Evolutionary conservation across 2,888 invertebrate genomes (phyloP).

Genomic region (Lacanobia wlatinum): DNA sequence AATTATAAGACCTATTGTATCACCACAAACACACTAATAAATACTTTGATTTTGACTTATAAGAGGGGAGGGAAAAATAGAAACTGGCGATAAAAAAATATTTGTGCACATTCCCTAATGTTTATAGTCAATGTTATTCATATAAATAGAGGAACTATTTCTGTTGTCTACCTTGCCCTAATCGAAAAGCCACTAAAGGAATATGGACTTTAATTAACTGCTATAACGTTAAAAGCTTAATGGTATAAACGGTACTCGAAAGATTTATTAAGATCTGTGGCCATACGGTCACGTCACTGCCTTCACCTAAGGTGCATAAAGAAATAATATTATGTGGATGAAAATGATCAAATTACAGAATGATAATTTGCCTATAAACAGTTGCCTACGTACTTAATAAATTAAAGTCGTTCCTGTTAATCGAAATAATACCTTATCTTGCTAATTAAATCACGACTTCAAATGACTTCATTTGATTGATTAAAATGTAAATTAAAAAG

Average conservation of each 20-base stretch:
- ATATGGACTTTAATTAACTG: constrained; percentile 8
- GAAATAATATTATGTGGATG: background rate
- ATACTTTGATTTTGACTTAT: too few species aligned
- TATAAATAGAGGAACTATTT: background rate
- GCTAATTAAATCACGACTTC: constrained; percentile 61
- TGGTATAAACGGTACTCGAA: constrained; percentile 12
- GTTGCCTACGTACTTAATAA: background rate
- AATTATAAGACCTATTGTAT: too few species aligned
- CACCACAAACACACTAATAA: too few species aligned
- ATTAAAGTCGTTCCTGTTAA: constrained; percentile 8
- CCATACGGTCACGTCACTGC: constrained; percentile 5
- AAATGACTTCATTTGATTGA: constrained; percentile 55
- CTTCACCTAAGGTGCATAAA: background rate
- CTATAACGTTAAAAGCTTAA: background rate
- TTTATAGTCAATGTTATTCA: background rate
- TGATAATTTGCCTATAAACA: background rate
- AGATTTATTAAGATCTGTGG: constrained; percentile 13
- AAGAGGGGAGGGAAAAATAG: too few species aligned
- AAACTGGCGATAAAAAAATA: too few species aligned
- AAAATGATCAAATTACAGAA: constrained; percentile 5
- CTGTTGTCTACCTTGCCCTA: background rate
- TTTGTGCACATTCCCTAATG: background rate
- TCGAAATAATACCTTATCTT: constrained; percentile 45
- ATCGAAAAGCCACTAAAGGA: constrained; percentile 11
- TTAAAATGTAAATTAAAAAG: constrained; percentile 35